Percentiles rank a stretch among this genome's conserved stretches.
Evolutionary conservation across 2,888 invertebrate species (phyloP).

Genomic region (Agrypnus murinus): DNA sequence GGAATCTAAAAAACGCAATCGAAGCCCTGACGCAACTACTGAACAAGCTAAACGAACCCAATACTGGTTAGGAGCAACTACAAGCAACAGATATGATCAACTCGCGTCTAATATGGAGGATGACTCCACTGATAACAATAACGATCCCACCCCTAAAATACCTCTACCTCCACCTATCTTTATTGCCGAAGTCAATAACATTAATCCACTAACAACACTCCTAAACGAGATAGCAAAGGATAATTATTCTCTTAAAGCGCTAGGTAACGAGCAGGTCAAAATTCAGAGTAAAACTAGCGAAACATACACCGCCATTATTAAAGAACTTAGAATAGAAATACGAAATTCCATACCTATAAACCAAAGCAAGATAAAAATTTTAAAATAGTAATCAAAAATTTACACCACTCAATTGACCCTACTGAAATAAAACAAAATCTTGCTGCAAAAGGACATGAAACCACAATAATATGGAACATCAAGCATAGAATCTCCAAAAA

Average conservation of each 20-base stretch:
- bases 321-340: constrained; percentile 13
- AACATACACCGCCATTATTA: constrained; percentile 16
- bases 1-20: background rate
- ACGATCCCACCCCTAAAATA: background rate
- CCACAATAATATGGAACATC: no score
- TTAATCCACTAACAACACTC: constrained; percentile 25
- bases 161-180: constrained; percentile 26
- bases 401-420: no score
- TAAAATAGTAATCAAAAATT: no score
- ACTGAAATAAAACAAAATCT: no score
- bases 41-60: background rate
- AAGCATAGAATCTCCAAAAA: no score
- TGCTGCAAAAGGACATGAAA: no score
- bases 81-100: constrained; percentile 9
- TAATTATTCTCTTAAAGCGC: constrained; percentile 21
- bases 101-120: constrained; percentile 2
- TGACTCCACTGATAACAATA: background rate
- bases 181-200: constrained; percentile 26
- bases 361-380: no score
- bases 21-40: constrained; percentile 9
- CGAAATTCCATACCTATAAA: no score
- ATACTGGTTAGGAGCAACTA: constrained; percentile 17
- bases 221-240: constrained; percentile 22
- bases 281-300: constrained; percentile 21
- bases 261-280: constrained; percentile 27